Evolutionary conservation across 2,113 vertebrate species (phyloP), one percentile per base, ranked within the genome.

Genomic region (Hirundichthys speculiger): DNA sequence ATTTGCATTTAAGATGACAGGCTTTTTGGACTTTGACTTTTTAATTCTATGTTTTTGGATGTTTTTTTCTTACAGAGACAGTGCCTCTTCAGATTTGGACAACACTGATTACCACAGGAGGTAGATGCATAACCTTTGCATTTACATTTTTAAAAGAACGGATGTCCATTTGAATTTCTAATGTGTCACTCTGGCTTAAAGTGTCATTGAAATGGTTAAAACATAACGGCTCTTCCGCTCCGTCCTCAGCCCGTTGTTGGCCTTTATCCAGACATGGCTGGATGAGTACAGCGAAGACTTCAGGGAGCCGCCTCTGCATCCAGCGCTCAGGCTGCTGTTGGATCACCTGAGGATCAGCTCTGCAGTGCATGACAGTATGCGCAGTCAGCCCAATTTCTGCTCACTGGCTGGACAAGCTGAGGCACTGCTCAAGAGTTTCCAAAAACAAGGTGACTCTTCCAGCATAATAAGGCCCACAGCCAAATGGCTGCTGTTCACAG

Each of bases 261-360:
- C 77, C 53, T 75, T 93, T 5, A 63, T 93, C 47, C 93, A 95
- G 61, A 91, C 76, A 34, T 96, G 95, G 95, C 77, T 96, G 46
- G 93, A 90, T 11, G 92, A 94, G 60, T 94, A 93, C 80, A 91
- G 92, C 5, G 93, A 93, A 56, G 95, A 96, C 83, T 93, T 96
- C 75, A 77, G 92, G 59, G 93, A 95, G 14, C 86, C 93, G 8
- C 94, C 95, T 5, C 66, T 88, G 68, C 90, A 91, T 20, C 46
- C 87, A 0, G 87, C 86, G 0, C 88, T 91, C 45, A 14, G 56
- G 56, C 83, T 87, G 62, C 81, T 91, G 30, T 18, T 91, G 81
- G 90, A 91, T 13, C 88, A 88, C 87, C 84, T 91, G 34, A 71
- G 19, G 40, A 84, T 90, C 79, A 89, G 89, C 84, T 72, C 82